Percentiles rank a stretch among this genome's conserved stretches.
These are phyloP conservation scores for Cricetomys ansorgei DNA, from an alignment of 2,113 vertebrate species.

Conservation along the genomic window DNA sequence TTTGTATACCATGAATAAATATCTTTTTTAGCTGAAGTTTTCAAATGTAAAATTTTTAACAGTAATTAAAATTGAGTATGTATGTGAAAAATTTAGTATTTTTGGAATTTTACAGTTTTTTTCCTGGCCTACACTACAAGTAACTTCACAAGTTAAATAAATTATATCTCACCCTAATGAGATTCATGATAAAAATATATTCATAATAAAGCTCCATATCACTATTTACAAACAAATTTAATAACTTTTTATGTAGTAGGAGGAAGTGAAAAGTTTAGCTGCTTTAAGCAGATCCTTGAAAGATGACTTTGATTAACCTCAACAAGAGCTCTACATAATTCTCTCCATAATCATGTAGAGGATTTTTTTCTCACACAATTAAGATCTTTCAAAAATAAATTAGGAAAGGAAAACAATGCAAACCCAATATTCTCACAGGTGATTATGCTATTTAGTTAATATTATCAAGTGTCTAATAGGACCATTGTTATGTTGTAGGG, in stretches of 20 bases:
- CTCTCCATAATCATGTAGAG: too few relatives aligned
- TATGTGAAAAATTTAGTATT: constrained; percentile 57
- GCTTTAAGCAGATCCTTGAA: constrained; percentile 54
- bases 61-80: not conserved
- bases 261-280: constrained; percentile 52
- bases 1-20: too few relatives aligned
- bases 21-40: too few relatives aligned
- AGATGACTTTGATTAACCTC: constrained; percentile 76
- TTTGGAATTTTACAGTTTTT: constrained; percentile 60
- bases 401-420: constrained; percentile 58
- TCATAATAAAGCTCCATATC: too few relatives aligned
- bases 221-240: too few relatives aligned
- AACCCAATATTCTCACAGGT: not conserved
- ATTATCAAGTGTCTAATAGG: not conserved
- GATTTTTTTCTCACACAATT: too few relatives aligned
- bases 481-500: not conserved
- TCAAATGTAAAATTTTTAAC: too few relatives aligned
- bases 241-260: too few relatives aligned
- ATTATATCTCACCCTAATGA: constrained; percentile 68
- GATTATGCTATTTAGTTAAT: not conserved
- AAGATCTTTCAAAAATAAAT: constrained; percentile 49
- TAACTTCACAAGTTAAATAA: constrained; percentile 69
- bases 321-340: constrained; percentile 66
- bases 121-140: constrained; percentile 52
- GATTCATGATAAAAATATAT: constrained; percentile 56